Percentiles rank a stretch among this genome's conserved stretches.
These are phyloP conservation scores for Cephus cinctus DNA, from an alignment of 1,140 invertebrate species.

Conservation along the genomic window DNA sequence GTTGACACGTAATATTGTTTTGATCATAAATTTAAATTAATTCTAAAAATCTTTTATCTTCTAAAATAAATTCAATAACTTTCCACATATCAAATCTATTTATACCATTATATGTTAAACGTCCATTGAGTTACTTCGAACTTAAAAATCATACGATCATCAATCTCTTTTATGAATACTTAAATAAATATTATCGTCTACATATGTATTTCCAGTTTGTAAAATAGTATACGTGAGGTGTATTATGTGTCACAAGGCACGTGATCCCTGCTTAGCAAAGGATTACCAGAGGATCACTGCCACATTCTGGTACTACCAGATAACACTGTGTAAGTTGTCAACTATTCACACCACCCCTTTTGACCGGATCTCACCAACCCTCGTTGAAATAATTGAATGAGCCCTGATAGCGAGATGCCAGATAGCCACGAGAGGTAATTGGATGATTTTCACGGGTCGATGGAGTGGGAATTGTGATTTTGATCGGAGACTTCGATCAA, in stretches of 20 bases:
- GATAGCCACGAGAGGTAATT: constrained; percentile 30
- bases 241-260: constrained; percentile 40
- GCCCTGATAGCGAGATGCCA: constrained; percentile 24
- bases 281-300: constrained; percentile 51
- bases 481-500: too few species aligned
- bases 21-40: too few species aligned
- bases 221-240: constrained; percentile 28
- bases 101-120: too few species aligned
- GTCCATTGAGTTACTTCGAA: too few species aligned
- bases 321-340: constrained; percentile 54
- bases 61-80: too few species aligned
- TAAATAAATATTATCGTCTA: too few species aligned
- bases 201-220: too few species aligned
- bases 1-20: too few species aligned
- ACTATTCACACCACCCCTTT: constrained; percentile 39
- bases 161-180: too few species aligned
- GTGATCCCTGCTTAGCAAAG: constrained; percentile 39
- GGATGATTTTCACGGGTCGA: constrained; percentile 23
- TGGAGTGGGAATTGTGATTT: constrained; percentile 7
- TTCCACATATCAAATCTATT: too few species aligned
- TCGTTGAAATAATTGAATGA: constrained; percentile 42
- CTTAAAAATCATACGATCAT: too few species aligned
- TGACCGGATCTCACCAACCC: constrained; percentile 13
- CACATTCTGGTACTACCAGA: constrained; percentile 52
- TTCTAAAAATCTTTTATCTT: too few species aligned